A percentile compares a stretch with the other conserved stretches of the same genome.
phyloP scores from a whole-genome alignment of 2,113 vertebrate genomes.

The Columbina picui region DNA sequence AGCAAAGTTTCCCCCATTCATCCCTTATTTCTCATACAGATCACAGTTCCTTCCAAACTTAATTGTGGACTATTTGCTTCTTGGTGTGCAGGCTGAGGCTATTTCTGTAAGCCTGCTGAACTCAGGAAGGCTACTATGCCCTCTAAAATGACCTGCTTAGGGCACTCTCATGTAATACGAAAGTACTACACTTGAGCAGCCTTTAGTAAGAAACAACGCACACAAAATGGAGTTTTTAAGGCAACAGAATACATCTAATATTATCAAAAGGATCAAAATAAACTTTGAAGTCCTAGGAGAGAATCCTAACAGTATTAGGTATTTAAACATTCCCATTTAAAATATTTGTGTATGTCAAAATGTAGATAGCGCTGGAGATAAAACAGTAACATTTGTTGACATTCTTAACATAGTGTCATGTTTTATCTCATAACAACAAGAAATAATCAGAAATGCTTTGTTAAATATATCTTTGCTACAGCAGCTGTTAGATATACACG shows the following conservation, averaged over 20 bases:
- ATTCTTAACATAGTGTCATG: neutral
- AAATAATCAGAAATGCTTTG: neutral
- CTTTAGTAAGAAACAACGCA: neutral
- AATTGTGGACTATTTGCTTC: neutral
- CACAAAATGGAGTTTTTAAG: neutral
- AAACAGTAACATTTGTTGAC: neutral
- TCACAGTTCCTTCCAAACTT: neutral
- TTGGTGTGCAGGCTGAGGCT: neutral
- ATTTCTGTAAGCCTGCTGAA: neutral
- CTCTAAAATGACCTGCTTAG: neutral
- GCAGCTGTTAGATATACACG: neutral
- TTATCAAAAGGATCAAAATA: neutral
- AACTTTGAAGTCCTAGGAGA: neutral
- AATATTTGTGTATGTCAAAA: neutral
- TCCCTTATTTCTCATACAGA: neutral
- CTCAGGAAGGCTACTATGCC: neutral
- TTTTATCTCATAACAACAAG: neutral
- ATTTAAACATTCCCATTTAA: conserved; percentile 27
- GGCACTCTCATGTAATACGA: neutral
- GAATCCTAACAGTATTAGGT: neutral
- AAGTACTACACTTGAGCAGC: neutral
- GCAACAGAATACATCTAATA: neutral
- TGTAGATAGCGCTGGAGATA: neutral
- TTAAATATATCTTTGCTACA: neutral
- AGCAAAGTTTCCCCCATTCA: neutral